Conservation (phyloP, 1,140 invertebrate species). For the Sesamia nonagrioides region DNA sequence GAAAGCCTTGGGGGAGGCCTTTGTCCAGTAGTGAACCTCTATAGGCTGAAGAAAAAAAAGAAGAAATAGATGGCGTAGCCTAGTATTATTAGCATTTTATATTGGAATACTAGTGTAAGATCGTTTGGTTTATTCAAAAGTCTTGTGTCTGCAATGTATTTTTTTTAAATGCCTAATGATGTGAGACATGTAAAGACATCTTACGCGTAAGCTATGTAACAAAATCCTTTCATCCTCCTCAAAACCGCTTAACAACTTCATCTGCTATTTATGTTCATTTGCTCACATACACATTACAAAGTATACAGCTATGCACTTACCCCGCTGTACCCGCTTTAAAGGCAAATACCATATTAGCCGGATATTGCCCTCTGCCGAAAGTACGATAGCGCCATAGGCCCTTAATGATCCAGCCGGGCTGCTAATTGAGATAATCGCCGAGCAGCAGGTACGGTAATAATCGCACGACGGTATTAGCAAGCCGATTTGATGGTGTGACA, state of each 20-base stretch:
- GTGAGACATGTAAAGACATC: too few species aligned
- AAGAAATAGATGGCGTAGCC: too few species aligned
- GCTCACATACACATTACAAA: not conserved
- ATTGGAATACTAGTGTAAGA: too few species aligned
- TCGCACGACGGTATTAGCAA: not conserved
- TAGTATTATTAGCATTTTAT: too few species aligned
- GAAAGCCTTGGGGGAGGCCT: too few species aligned
- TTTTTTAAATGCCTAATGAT: too few species aligned
- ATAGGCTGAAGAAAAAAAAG: too few species aligned
- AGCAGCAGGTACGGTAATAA: not conserved
- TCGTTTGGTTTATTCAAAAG: too few species aligned
- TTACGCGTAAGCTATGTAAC: too few species aligned
- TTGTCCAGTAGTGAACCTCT: too few species aligned
- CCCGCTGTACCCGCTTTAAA: not conserved
- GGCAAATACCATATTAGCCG: not conserved
- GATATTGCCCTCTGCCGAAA: conserved; percentile 21
- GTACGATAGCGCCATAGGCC: conserved; percentile 9
- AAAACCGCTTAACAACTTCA: not conserved
- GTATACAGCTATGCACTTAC: not conserved
- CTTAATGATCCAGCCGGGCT: not conserved
- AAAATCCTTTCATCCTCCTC: too few species aligned
- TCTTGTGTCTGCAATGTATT: too few species aligned
- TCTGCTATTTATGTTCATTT: not conserved
- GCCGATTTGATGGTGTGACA: not conserved
- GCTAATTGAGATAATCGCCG: conserved; percentile 22